Base-by-base conservation (phyloP, 2,113 vertebrate genomes). In the Urocitellus parryii region DNA sequence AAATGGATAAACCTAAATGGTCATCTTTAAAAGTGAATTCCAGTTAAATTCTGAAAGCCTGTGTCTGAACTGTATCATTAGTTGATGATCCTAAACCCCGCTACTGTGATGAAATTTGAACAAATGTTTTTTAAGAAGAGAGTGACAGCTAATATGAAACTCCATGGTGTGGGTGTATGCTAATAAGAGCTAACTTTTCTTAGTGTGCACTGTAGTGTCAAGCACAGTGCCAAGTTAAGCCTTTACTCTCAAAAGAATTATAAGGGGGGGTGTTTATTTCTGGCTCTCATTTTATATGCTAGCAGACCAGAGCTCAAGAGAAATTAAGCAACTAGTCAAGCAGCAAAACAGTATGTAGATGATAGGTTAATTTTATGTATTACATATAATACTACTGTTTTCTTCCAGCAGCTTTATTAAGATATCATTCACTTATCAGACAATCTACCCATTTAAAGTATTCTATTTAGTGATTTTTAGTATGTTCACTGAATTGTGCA, bases 121-220 rank as follows among this genome's bases (percentile, higher is more conserved):
- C 83, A 92, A 14, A 51, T 72, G 32, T n/a, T 34, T 95, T 67
- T 96, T 84, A 79, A 83, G 67, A 79, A 88, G 78, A 96, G 93
- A 92, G 39, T 53, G 93, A 74, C 70, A 68, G 48, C 76, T 86
- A 77, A 17, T 68, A 22, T 67, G 82, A 87, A 27, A 63, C 27
- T 84, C 24, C n/a, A 34, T 22, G 0, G 32, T 48, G 91, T 94
- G 91, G 95, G 88, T 3, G 61, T 83, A 37, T 90, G 90, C 81
- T 77, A 37, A 25, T 13, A 73, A 85, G 67, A 88, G 45, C 63
- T 53, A 3, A 37, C 29, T 53, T 32, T 87, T 42, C 68, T 58
- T 24, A 29, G 65, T 74, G 56, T 58, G 78, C 34, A 58, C 72
- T 11, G 2, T 45, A 29, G 58, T 9, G 24, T 77, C 53, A 67